phyloP scores from a whole-genome alignment of 2,888 invertebrate species.

The Odontocerum albicorne region DNA sequence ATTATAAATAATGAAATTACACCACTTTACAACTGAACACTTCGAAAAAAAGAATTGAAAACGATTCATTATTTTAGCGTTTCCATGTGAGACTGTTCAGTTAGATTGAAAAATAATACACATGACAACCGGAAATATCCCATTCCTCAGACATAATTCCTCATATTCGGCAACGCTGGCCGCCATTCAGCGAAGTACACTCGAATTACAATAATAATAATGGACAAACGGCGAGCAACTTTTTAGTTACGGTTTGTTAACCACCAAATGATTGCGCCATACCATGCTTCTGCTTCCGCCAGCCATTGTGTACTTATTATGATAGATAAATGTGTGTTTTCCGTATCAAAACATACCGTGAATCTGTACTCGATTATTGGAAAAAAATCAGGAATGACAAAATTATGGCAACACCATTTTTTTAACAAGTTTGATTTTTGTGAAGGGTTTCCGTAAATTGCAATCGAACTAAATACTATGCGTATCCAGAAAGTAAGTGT shows the following conservation, averaged over 20 bases:
- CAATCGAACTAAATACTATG: no score
- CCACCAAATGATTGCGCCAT: constrained; percentile 34
- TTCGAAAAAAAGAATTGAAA: no score
- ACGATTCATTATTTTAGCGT: constrained; percentile 11
- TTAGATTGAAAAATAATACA: constrained; percentile 18
- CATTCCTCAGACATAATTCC: constrained; percentile 32
- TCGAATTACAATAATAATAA: constrained; percentile 31
- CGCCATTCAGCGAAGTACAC: constrained; percentile 22
- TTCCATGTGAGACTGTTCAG: constrained; percentile 9
- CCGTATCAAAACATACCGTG: constrained; percentile 32
- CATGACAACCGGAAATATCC: constrained; percentile 30
- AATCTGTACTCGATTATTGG: no score
- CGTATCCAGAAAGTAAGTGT: no score
- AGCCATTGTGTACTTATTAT: constrained; percentile 29
- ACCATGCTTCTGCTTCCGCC: constrained; percentile 32
- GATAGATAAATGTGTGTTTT: constrained; percentile 30
- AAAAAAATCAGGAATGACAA: no score
- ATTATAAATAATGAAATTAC: no score
- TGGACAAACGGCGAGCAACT: constrained; percentile 31
- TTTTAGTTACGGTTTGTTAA: constrained; percentile 35
- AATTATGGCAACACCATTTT: no score
- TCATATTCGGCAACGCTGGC: constrained; percentile 30
- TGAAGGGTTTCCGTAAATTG: no score
- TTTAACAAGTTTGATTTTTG: no score
- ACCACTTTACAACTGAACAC: no score